phyloP scores from a whole-genome alignment of 2,888 invertebrate species.

The Malthinus seriepunctatus region DNA sequence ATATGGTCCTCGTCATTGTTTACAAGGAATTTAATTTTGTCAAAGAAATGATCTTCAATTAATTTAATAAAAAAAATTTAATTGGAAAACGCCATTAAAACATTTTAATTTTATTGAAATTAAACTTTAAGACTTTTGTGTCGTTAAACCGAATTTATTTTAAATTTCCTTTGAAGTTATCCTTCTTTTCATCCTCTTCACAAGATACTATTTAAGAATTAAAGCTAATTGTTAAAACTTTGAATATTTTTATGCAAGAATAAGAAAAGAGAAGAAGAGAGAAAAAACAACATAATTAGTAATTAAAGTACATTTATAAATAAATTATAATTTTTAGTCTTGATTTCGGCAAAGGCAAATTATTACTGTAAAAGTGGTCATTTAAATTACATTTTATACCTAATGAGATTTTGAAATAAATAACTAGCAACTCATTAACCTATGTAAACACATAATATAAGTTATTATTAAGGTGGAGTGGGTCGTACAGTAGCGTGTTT shows the following conservation, averaged over 20 bases:
- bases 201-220: too few relatives aligned
- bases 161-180: not conserved
- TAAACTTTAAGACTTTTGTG: not conserved
- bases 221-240: not conserved
- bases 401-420: slow-evolving; percentile 27
- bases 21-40: slow-evolving; percentile 27
- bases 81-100: not conserved
- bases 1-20: slow-evolving; percentile 29
- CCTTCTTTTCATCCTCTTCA: too few relatives aligned
- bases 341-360: not conserved
- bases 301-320: not conserved
- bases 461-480: slow-evolving; percentile 23
- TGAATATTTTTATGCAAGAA: not conserved
- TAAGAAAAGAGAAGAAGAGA: too few relatives aligned
- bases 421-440: slow-evolving; percentile 22
- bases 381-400: slow-evolving; percentile 16
- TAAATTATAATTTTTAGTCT: not conserved
- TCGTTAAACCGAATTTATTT: not conserved
- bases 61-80: not conserved
- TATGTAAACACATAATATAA: slow-evolving; percentile 28
- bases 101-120: not conserved
- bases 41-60: slow-evolving; percentile 13
- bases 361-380: slow-evolving; percentile 1
- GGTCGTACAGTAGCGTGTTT: slow-evolving; percentile 25
- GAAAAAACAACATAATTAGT: not conserved